Percentiles rank a stretch among this genome's conserved stretches.
Evolutionary conservation across 2,797 vertebrate species (phyloP).

Genomic region (Rallus crepitans): DNA sequence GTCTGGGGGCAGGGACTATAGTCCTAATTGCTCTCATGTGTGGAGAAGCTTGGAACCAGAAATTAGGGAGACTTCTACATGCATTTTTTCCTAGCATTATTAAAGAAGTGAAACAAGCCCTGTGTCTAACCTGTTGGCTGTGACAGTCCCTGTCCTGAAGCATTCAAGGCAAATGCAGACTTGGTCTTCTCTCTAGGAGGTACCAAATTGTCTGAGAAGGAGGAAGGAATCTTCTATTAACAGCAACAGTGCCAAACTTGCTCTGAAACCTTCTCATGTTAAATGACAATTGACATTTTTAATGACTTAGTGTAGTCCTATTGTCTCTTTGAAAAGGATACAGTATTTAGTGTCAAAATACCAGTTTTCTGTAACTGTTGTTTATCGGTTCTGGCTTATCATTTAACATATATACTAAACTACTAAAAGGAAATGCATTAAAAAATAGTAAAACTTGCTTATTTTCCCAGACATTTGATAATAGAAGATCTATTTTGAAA

Average conservation of each 20-base stretch:
- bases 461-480: not conserved
- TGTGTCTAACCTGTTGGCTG: not conserved
- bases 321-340: not conserved
- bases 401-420: not conserved
- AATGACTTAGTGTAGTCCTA: not conserved
- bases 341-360: not conserved
- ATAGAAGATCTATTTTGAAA: not conserved
- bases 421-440: not conserved
- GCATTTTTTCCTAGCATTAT: not conserved
- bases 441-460: not conserved
- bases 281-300: not conserved
- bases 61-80: not conserved
- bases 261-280: not conserved
- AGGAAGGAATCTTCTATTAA: not conserved
- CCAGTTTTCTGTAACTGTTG: not conserved
- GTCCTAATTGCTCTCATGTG: not conserved
- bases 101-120: not conserved
- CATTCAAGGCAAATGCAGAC: not conserved
- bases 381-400: not conserved
- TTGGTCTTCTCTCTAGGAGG: not conserved
- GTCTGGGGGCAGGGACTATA: too few species aligned
- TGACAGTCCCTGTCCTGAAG: not conserved
- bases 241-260: not conserved
- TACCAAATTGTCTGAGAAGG: not conserved
- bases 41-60: not conserved